Evolutionary conservation across 23 tunicate species (phyloP).

Genomic region (Ascidia mentula): DNA sequence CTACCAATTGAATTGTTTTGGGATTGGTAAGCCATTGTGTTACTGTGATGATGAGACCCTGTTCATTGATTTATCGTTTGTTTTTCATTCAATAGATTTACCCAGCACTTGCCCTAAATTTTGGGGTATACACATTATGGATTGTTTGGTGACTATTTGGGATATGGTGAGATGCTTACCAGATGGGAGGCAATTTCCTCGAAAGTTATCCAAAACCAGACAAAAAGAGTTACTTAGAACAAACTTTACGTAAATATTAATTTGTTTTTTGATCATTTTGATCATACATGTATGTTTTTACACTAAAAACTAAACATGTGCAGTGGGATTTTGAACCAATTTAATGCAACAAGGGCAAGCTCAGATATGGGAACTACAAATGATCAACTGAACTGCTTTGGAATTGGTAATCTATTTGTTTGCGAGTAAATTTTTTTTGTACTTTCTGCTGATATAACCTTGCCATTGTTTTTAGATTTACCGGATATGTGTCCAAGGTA

Average conservation of each 20-base stretch:
- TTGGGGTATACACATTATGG: neutral
- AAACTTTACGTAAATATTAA: neutral
- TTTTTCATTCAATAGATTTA: neutral
- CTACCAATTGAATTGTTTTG: neutral
- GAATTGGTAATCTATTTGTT: conserved; percentile 33
- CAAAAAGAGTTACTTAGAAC: neutral
- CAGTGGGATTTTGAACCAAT: neutral
- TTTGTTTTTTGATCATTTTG: neutral
- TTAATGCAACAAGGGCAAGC: neutral
- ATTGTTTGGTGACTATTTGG: neutral
- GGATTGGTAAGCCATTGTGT: neutral
- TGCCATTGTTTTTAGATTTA: too few species aligned
- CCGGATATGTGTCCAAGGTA: neutral
- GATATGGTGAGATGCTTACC: neutral
- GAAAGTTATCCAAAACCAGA: neutral
- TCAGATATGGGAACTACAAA: neutral
- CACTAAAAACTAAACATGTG: neutral
- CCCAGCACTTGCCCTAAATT: neutral
- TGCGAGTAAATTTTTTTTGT: neutral
- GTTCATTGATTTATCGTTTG: neutral
- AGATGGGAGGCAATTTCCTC: neutral
- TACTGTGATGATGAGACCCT: neutral
- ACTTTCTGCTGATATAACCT: neutral
- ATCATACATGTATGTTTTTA: neutral
- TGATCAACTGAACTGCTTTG: conserved; percentile 23